Evolutionary conservation across 2,888 invertebrate genomes (phyloP).

Genomic region (Agrotis clavis): DNA sequence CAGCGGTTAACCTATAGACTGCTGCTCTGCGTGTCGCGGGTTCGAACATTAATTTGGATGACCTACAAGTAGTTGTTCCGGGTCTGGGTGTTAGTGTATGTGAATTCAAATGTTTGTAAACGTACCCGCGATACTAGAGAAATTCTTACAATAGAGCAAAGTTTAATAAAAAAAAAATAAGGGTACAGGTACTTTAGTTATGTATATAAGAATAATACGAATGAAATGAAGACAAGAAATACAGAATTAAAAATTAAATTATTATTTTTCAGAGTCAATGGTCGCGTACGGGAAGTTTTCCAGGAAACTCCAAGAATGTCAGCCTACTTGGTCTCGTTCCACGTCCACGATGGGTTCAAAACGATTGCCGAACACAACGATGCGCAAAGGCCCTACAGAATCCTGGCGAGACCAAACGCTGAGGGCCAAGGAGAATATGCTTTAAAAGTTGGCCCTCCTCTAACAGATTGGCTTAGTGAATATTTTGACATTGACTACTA

Average conservation of each 20-base stretch:
- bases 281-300: conserved; percentile 85
- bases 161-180: no score
- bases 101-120: no score
- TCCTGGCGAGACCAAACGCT: conserved; percentile 84
- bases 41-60: no score
- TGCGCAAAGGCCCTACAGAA: conserved; percentile 77
- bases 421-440: conserved; percentile 84
- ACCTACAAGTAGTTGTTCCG: no score
- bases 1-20: no score
- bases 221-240: background rate
- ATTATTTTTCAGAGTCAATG: conserved; percentile 73
- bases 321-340: conserved; percentile 95
- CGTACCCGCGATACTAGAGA: no score
- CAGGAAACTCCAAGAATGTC: conserved; percentile 94
- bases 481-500: conserved; percentile 85
- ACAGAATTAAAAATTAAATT: background rate
- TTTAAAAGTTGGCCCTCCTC: conserved; percentile 82
- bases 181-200: no score
- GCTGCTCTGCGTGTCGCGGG: no score
- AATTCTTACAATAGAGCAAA: no score
- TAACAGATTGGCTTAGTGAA: conserved; percentile 83
- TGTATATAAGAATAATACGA: no score
- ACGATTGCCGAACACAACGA: conserved; percentile 83
- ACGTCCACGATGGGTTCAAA: conserved; percentile 84
- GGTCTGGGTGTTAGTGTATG: no score